A percentile compares a stretch with the other conserved stretches of the same genome.
Conservation (phyloP, 1,140 invertebrate species). For the Cydia fagiglandana region DNA sequence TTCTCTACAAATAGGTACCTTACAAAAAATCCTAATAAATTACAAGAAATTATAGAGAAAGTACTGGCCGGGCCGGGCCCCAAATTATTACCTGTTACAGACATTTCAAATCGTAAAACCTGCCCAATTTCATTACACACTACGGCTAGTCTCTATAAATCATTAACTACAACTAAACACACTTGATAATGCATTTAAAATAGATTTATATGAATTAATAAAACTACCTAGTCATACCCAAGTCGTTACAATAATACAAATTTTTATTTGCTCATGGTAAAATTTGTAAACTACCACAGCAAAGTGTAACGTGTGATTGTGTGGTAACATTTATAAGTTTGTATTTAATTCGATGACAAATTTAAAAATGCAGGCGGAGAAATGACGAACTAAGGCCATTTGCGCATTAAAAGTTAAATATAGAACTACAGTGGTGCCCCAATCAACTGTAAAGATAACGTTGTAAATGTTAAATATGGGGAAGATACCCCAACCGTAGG, state of each 20-base stretch:
- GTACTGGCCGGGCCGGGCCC: no score
- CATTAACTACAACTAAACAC: constrained; percentile 18
- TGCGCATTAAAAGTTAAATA: not conserved
- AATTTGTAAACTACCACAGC: not conserved
- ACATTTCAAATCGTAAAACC: not conserved
- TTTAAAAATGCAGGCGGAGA: not conserved
- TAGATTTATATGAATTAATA: constrained; percentile 25
- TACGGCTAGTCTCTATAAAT: not conserved
- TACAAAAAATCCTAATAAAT: no score
- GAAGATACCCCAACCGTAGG: constrained; percentile 24
- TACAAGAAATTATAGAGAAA: no score
- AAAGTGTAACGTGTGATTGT: not conserved
- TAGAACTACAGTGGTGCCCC: not conserved
- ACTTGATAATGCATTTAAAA: constrained; percentile 26
- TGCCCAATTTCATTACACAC: constrained; percentile 2
- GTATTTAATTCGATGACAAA: not conserved
- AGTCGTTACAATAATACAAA: constrained; percentile 8
- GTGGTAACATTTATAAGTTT: not conserved
- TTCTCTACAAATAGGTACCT: no score
- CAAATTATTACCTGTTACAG: no score
- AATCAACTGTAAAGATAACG: constrained; percentile 30
- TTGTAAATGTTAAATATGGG: constrained; percentile 33
- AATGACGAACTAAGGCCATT: not conserved
- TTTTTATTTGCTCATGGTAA: not conserved
- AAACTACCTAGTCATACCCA: constrained; percentile 16